Evolutionary conservation across 1,140 invertebrate genomes (phyloP).

Genomic region (Pissodes strobi): DNA sequence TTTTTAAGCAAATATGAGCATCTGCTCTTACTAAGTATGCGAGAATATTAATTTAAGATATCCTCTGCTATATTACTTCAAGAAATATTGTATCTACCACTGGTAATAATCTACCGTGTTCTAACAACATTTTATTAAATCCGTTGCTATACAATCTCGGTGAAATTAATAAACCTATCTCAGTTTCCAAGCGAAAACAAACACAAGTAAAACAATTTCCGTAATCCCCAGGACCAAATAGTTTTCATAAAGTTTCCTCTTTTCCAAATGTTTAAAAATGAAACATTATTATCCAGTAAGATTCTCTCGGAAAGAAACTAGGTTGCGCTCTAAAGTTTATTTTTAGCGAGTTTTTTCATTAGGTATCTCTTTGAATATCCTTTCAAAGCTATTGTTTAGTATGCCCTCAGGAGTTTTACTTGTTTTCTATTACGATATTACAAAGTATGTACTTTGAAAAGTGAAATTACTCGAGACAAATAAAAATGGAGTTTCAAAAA

Average conservation of each 20-base stretch:
- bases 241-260: conserved; percentile 10
- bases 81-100: no score
- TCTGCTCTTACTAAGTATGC: no score
- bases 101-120: no score
- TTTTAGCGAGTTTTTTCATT: not conserved
- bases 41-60: no score
- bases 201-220: conserved; percentile 16
- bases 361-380: conserved; percentile 17
- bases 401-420: not conserved
- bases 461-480: no score
- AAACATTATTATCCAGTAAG: conserved; percentile 19
- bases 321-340: conserved; percentile 17
- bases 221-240: not conserved
- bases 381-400: conserved; percentile 15
- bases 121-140: not conserved
- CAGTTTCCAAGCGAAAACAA: conserved; percentile 6
- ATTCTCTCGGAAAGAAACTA: conserved; percentile 6
- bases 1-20: no score
- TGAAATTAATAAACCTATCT: not conserved
- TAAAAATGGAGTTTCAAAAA: no score
- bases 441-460: not conserved
- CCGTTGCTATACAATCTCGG: not conserved
- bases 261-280: conserved; percentile 23
- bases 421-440: conserved; percentile 14
- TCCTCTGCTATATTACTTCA: no score